Percentiles rank a stretch among this genome's conserved stretches.
phyloP scores from a whole-genome alignment of 2,888 invertebrate genomes.

The Sympetrum striolatum region DNA sequence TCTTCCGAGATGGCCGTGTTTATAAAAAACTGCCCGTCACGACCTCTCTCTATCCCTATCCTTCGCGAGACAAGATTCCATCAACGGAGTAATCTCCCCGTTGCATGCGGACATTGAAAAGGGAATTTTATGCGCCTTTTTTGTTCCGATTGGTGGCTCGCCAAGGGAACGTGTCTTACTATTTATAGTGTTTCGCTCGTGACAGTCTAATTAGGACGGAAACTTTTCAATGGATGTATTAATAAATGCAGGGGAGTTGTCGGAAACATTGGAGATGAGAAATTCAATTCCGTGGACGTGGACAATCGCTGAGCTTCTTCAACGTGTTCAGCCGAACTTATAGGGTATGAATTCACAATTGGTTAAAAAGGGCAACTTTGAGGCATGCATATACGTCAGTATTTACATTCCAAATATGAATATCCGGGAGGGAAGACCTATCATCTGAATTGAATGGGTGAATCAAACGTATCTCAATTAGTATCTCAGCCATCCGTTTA shows the following conservation, averaged over 20 bases:
- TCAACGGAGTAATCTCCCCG: neutral
- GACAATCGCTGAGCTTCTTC: neutral
- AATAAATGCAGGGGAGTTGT: neutral
- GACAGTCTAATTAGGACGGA: neutral
- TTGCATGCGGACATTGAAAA: neutral
- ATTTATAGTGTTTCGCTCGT: neutral
- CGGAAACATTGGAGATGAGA: neutral
- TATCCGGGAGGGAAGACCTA: too few species aligned
- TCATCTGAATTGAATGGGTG: too few species aligned
- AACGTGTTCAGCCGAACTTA: neutral
- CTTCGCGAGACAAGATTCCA: neutral
- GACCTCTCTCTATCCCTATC: neutral
- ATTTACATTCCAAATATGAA: too few species aligned
- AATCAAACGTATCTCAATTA: too few species aligned
- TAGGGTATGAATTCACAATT: neutral
- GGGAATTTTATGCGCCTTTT: neutral
- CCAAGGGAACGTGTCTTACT: neutral
- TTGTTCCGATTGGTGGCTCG: neutral
- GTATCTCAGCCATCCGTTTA: too few species aligned
- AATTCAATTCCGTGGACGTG: neutral
- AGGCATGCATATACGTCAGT: too few species aligned
- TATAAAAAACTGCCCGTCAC: neutral
- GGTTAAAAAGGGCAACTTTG: too few species aligned
- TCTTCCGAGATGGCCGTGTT: neutral
- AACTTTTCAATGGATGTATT: neutral